Base-by-base conservation (phyloP, 2,888 invertebrate genomes). In the Fragum sueziense region DNA sequence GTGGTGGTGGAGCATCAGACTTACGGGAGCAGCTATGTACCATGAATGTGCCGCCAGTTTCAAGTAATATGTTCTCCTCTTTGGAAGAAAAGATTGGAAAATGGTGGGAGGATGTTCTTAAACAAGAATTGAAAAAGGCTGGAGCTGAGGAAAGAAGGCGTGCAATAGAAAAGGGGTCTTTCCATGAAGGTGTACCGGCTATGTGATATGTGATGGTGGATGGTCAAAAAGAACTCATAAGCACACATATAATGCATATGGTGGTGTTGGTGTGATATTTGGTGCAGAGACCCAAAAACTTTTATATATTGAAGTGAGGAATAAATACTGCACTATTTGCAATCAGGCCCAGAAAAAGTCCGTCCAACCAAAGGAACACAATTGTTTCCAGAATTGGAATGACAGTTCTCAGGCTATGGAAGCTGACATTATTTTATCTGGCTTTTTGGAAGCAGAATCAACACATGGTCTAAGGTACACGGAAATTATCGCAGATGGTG, bases 371-470 rank as follows among this genome's bases (percentile, higher is more conserved):
- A 52, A 47, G 47, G 61, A 73, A 34, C 81, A 84, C 51, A 57
- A 41, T 3, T 84, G 77, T 52, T 84, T 77, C 25, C 59, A 34
- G 54, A 84, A 82, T 47, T 84, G 84, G 81, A 47, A n/a, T 11
- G 59, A 67, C 9, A 76, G 72, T 6, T 61, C 61, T 33, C 83
- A 83, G 29, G 27, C 74, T 9, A 81, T 85, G 85, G 85, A 85
- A 52, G 3, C 68, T 27, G 79, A 79, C 31, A 77, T 79, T 0
- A 75, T 82, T 22, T 51, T 79, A n/a, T 73, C 80, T 33, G 85
- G 80, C 2, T 83, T 85, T 68, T 33, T 62, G 17, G 61, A 73
- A 25, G 65, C 74, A 33, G 79, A 85, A 22, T 1, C 20, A 0
- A 41, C 31, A 7, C 73, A 75, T 70, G 76, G 85, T 4, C 22